These are phyloP conservation scores for Rotaria macrura DNA, from an alignment of 2,888 invertebrate genomes.

Conservation along the genomic window DNA sequence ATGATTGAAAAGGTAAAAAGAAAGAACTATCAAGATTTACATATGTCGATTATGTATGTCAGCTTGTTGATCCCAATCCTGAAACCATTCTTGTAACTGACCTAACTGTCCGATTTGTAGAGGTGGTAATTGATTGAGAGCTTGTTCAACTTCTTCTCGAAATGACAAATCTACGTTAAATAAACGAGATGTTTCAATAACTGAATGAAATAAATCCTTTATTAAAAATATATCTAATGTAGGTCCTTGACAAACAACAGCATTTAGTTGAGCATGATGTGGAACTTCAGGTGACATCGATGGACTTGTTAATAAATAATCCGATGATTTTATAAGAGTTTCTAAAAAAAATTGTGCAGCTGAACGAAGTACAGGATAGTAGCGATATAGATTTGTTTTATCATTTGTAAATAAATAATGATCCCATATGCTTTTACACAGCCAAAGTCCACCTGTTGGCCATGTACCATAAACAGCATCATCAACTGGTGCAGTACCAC, in stretches of 20 bases:
- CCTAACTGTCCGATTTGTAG: background rate
- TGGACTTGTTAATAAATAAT: background rate
- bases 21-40: background rate
- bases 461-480: background rate
- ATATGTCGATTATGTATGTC: slow-evolving; percentile 1
- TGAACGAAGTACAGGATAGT: background rate
- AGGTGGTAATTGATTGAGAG: background rate
- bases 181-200: background rate
- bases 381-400: background rate
- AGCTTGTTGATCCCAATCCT: background rate
- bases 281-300: slow-evolving; percentile 15
- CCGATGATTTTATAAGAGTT: background rate
- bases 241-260: background rate
- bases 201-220: background rate
- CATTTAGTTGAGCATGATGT: background rate
- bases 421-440: slow-evolving; percentile 5
- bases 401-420: background rate
- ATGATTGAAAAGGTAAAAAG: too few species aligned
- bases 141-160: slow-evolving; percentile 12
- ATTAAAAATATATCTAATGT: slow-evolving; percentile 12
- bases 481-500: slow-evolving; percentile 5
- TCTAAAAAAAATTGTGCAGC: slow-evolving; percentile 1
- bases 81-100: slow-evolving; percentile 4
- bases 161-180: background rate
- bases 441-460: slow-evolving; percentile 13